Conservation (phyloP, 2,888 invertebrate genomes). For the Oxytorus armatus region DNA sequence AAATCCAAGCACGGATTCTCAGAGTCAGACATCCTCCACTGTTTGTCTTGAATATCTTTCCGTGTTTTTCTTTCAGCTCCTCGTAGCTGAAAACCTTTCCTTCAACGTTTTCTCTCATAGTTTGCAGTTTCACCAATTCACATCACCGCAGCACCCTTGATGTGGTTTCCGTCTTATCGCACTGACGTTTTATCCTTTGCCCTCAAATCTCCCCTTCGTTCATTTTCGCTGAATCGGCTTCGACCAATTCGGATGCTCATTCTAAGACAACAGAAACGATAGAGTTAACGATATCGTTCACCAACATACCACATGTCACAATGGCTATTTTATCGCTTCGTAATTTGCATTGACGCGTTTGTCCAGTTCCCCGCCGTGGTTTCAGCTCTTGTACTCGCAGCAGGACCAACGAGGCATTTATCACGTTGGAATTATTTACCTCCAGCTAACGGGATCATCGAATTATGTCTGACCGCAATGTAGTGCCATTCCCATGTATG, state of each 20-base stretch:
- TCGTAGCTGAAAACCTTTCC: conserved; percentile 48
- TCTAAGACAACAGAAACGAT: conserved; percentile 41
- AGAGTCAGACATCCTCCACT: conserved; percentile 73
- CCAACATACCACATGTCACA: conserved; percentile 15
- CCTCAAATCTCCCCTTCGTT: conserved; percentile 12
- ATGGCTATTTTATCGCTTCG: conserved; percentile 49
- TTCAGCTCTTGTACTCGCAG: not conserved
- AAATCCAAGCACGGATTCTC: conserved; percentile 74
- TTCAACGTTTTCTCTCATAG: conserved; percentile 47
- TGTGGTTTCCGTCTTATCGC: not conserved
- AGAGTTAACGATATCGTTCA: conserved; percentile 56
- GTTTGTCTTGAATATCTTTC: conserved; percentile 66
- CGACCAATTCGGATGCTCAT: conserved; percentile 34
- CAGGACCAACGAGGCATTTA: conserved; percentile 15
- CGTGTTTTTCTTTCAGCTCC: conserved; percentile 18
- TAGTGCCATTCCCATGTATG: not conserved
- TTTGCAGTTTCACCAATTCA: conserved; percentile 48
- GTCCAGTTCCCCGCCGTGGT: not conserved
- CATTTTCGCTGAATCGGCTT: conserved; percentile 59
- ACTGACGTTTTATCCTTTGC: conserved; percentile 13
- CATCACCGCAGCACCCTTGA: conserved; percentile 32
- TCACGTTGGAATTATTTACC: conserved; percentile 40
- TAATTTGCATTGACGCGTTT: conserved; percentile 61
- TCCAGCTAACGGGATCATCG: conserved; percentile 25
- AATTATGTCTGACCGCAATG: conserved; percentile 36